phyloP scores from a whole-genome alignment of 2,797 vertebrate species.

The Rhinoraja longicauda region DNA sequence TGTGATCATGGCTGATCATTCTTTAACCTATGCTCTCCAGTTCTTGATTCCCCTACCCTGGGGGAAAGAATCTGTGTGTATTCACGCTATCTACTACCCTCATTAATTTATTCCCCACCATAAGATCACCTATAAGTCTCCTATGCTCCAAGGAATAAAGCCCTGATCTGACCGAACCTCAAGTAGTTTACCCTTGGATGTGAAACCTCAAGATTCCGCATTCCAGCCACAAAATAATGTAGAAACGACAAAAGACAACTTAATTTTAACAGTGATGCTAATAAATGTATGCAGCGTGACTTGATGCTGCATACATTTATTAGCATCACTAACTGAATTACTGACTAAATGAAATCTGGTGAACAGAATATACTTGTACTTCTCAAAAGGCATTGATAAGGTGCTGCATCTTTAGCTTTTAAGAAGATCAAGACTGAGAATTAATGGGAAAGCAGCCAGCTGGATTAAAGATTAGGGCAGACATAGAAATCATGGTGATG shows the following conservation, averaged over 20 bases:
- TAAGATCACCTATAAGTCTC: too few relatives aligned
- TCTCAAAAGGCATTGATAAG: conserved; percentile 30
- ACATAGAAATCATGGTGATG: not conserved
- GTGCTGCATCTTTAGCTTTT: not conserved
- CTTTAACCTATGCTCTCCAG: too few relatives aligned
- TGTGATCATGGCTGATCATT: too few relatives aligned
- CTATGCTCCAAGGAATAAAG: too few relatives aligned
- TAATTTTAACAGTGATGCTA: conserved; percentile 18
- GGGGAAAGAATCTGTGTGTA: too few relatives aligned
- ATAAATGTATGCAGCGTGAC: conserved; percentile 6
- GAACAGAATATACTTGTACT: not conserved
- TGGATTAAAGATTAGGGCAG: not conserved
- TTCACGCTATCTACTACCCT: too few relatives aligned
- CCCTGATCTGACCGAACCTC: too few relatives aligned
- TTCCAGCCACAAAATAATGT: not conserved
- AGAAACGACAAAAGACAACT: not conserved
- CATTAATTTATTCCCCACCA: too few relatives aligned
- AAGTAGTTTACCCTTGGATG: not conserved
- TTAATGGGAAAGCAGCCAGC: not conserved
- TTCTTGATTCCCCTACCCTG: too few relatives aligned
- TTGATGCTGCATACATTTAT: conserved; percentile 1
- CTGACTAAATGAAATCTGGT: not conserved
- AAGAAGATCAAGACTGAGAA: not conserved
- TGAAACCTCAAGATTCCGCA: not conserved
- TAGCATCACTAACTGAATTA: conserved; percentile 24